Evolutionary conservation across 30 jellyfish, hydroid and myxozoan species (phyloP).

Genomic region (Sanderia malayensis): DNA sequence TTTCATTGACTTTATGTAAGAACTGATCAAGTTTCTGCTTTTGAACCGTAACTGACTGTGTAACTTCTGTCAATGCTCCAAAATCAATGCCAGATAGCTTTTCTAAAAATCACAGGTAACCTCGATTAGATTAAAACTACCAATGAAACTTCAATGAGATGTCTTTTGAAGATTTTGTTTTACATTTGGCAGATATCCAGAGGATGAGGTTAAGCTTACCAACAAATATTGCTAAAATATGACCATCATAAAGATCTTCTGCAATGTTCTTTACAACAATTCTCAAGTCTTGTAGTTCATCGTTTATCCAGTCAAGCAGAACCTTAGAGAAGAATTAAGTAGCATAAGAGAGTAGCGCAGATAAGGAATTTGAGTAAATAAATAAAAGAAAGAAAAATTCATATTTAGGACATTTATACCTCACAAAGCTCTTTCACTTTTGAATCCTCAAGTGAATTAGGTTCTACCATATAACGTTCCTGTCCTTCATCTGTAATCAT

Average conservation of each 20-base stretch:
- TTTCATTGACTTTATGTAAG: conserved; percentile 63
- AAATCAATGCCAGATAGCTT: conserved; percentile 81
- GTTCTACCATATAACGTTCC: conserved; percentile 92
- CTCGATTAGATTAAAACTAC: too few species aligned
- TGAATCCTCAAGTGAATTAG: conserved; percentile 78
- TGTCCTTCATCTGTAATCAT: conserved; percentile 90
- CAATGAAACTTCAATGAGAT: too few species aligned
- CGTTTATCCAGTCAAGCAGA: conserved; percentile 88
- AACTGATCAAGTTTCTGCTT: conserved; percentile 76
- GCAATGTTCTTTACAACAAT: conserved; percentile 83
- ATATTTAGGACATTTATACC: too few species aligned
- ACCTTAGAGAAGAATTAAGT: too few species aligned
- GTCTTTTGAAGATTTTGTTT: too few species aligned
- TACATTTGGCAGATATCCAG: too few species aligned
- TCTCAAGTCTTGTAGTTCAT: conserved; percentile 78
- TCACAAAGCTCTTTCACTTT: conserved; percentile 87
- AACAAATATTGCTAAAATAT: conserved; percentile 76
- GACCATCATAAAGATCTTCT: conserved; percentile 94
- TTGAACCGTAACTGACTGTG: conserved; percentile 91
- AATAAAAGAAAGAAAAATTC: too few species aligned
- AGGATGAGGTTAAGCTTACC: too few species aligned
- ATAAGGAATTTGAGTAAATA: too few species aligned
- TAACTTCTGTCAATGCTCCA: conserved; percentile 87
- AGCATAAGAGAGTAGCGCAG: too few species aligned
- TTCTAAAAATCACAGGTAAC: conserved; percentile 64